Base-by-base conservation (phyloP, 2,888 invertebrate species). In the Apotomis turbidana region DNA sequence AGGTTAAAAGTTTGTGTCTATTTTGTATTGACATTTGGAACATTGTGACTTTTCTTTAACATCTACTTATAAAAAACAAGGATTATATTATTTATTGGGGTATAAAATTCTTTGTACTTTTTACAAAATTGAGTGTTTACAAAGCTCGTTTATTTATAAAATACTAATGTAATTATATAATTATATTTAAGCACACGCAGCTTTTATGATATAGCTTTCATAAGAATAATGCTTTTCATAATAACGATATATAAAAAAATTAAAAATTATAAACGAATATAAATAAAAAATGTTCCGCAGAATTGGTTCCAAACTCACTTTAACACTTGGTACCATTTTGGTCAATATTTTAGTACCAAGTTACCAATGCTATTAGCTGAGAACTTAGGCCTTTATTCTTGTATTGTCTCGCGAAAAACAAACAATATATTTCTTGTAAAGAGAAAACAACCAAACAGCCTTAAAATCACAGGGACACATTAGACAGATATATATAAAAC, bases 391-490 rank as follows among this genome's bases (percentile, higher is more conserved):
- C 72, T 72, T 68, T 63, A 63, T 72, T 72, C 68, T 68, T 68
- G 63, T 72, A 72, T 59, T 70, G 70, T 70, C 58, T 54, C 15
- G 44, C 44, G 60, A 68, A 44, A 68, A 67, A 57, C 58, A 73
- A 73, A 61, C 52, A 70, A 62, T 13, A 68, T 12, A 51, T 57
- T 71, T 52, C 71, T 72, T 72, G 72, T 60, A 73, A 74, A 71
- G 61, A 74, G 55, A 63, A 58, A 75, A 75, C 60, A 63, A 67
- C 73, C 66, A 73, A 77, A 78, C 78, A 78, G 78, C 78, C 78
- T 74, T 76, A 70, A 70, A 74, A 79, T 79, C 78, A 79, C 79
- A 79, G 78, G 77, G 76, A 73, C 57, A 76, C 68, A 75, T 70
- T 72, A 46, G 10, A 58, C 13, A 57, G 5, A 44, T 38, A 12